Evolutionary conservation across 2,797 vertebrate species (phyloP).

Genomic region (Telmatherina bonti): DNA sequence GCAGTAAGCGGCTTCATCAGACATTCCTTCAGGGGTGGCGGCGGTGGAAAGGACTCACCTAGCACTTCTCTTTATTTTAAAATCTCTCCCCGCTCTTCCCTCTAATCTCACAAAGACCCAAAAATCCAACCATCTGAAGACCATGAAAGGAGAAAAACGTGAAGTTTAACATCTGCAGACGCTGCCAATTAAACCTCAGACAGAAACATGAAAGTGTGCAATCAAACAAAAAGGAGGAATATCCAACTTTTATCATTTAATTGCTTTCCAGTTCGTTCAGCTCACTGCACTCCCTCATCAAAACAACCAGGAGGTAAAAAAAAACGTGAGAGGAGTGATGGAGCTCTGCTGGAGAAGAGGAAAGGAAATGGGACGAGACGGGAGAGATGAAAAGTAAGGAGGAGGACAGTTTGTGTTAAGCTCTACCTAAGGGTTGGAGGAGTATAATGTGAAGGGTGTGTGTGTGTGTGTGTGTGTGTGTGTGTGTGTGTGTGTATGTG

Average conservation of each 20-base stretch:
- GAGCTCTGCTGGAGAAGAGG: background rate
- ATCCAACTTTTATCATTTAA: constrained; percentile 54
- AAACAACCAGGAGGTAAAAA: constrained; percentile 32
- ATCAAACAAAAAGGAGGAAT: constrained; percentile 32
- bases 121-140: constrained; percentile 29
- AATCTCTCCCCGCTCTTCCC: constrained; percentile 16
- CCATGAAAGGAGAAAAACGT: constrained; percentile 29
- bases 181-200: constrained; percentile 26
- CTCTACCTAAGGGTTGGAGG: constrained; percentile 33
- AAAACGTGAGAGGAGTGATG: constrained; percentile 25
- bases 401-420: constrained; percentile 58
- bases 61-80: constrained; percentile 20
- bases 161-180: constrained; percentile 23
- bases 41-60: constrained; percentile 17
- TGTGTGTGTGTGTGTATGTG: constrained; percentile 19
- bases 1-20: constrained; percentile 66
- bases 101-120: constrained; percentile 40
- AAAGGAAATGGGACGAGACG: background rate
- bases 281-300: constrained; percentile 38
- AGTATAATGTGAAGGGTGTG: constrained; percentile 26
- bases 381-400: constrained; percentile 53
- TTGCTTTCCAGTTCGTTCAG: constrained; percentile 22
- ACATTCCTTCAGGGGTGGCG: constrained; percentile 64
- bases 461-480: constrained; percentile 24
- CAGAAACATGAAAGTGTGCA: constrained; percentile 55